Conservation (phyloP, 2,888 invertebrate species). For the Drosophila aldrichi region DNA sequence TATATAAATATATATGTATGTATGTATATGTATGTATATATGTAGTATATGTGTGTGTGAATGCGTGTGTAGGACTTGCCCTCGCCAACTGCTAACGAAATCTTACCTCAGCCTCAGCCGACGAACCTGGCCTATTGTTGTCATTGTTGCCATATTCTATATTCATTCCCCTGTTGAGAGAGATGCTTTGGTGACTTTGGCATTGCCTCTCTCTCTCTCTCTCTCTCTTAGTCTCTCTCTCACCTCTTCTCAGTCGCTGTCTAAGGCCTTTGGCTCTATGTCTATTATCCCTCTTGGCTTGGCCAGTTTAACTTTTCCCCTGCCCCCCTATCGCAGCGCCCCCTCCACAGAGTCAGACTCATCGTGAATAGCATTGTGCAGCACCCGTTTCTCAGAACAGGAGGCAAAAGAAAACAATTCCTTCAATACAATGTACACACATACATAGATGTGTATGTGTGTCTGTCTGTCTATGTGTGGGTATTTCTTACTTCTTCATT, state of each 20-base stretch:
- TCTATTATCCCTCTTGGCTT: constrained; percentile 42
- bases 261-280: constrained; percentile 3
- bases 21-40: not conserved
- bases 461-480: not conserved
- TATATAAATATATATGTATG: not conserved
- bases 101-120: constrained; percentile 14
- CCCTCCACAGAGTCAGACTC: not conserved
- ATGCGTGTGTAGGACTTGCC: not conserved
- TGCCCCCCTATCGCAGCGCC: not conserved
- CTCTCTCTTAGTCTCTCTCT: too few species aligned
- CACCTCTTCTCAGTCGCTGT: not conserved
- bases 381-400: constrained; percentile 56
- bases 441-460: not conserved
- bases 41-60: too few species aligned
- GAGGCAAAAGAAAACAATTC: constrained; percentile 61
- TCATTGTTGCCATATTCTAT: constrained; percentile 57
- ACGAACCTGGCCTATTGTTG: constrained; percentile 58
- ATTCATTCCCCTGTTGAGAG: constrained; percentile 27
- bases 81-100: constrained; percentile 23
- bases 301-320: constrained; percentile 20
- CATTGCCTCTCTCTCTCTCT: constrained; percentile 8
- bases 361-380: constrained; percentile 40
- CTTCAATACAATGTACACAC: constrained; percentile 32
- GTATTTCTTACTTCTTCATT: constrained; percentile 35
- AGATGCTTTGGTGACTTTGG: constrained; percentile 25